Conservation (phyloP, 2,888 invertebrate genomes). For the Spodoptera littoralis region DNA sequence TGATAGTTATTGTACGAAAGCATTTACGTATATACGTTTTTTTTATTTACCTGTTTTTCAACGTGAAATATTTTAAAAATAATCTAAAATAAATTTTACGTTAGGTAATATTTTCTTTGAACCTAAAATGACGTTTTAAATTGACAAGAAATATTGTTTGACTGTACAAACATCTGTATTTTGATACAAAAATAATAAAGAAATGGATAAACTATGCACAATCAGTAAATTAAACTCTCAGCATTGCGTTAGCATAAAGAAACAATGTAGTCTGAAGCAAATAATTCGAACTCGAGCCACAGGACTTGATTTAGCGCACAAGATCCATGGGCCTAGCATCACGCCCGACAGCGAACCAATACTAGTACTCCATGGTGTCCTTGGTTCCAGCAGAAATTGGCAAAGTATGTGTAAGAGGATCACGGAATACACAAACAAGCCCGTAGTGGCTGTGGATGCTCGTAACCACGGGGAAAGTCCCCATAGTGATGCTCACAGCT, state of each 20-base stretch:
- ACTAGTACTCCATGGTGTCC: conserved; percentile 94
- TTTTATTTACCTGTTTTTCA: too few species aligned
- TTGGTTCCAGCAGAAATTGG: conserved; percentile 97
- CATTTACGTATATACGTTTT: too few species aligned
- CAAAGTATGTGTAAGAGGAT: conserved; percentile 92
- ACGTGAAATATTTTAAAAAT: too few species aligned
- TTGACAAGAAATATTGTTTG: too few species aligned
- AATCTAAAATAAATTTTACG: too few species aligned
- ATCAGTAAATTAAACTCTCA: conserved; percentile 12
- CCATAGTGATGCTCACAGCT: conserved; percentile 82
- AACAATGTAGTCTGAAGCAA: conserved; percentile 10
- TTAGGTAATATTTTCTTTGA: too few species aligned
- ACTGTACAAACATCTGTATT: too few species aligned
- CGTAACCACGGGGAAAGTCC: conserved; percentile 98
- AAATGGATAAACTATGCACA: conserved; percentile 58
- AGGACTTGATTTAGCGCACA: conserved; percentile 38
- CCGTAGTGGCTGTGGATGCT: conserved; percentile 94
- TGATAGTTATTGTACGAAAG: too few species aligned
- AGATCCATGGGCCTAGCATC: conserved; percentile 42
- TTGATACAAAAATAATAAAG: not conserved
- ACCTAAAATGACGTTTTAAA: too few species aligned
- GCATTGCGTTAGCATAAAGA: conserved; percentile 3
- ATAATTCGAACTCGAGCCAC: conserved; percentile 16
- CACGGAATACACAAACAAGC: conserved; percentile 87
- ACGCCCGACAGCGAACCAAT: conserved; percentile 33